A percentile compares a stretch with the other conserved stretches of the same genome.
phyloP scores from a whole-genome alignment of 2,888 invertebrate species.

The Oscheius sp. region DNA sequence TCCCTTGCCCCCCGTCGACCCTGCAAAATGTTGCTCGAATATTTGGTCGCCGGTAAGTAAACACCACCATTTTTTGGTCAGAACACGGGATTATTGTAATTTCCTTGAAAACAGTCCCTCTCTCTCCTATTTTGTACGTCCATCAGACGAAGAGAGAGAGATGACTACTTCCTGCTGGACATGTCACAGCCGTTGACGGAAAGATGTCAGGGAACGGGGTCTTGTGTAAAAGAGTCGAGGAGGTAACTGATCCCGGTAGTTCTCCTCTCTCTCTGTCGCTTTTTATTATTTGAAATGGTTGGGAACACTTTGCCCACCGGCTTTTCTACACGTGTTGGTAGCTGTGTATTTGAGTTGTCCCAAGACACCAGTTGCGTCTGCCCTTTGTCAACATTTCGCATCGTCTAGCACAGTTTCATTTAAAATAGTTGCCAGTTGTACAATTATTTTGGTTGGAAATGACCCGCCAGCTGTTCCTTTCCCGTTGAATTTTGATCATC shows the following conservation, averaged over 20 bases:
- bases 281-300: too few relatives aligned
- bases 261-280: too few relatives aligned
- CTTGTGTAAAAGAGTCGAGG: too few relatives aligned
- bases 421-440: conserved; percentile 7
- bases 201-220: too few relatives aligned
- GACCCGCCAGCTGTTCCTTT: conserved; percentile 14
- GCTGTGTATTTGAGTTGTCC: conserved; percentile 16
- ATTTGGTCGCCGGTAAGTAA: conserved; percentile 20
- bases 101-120: too few relatives aligned
- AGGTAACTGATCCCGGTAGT: too few relatives aligned
- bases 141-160: too few relatives aligned
- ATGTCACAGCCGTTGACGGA: background rate
- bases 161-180: background rate
- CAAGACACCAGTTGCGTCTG: conserved; percentile 5
- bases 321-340: background rate
- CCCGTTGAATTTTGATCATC: conserved; percentile 2
- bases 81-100: background rate
- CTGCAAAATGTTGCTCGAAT: conserved; percentile 28
- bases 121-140: too few relatives aligned
- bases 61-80: background rate
- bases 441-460: conserved; percentile 10
- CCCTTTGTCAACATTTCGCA: too few relatives aligned
- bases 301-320: too few relatives aligned
- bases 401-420: too few relatives aligned
- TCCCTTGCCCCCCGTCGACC: background rate